Evolutionary conservation across 2,113 vertebrate species (phyloP).

Genomic region (Aspidoscelis tigris): DNA sequence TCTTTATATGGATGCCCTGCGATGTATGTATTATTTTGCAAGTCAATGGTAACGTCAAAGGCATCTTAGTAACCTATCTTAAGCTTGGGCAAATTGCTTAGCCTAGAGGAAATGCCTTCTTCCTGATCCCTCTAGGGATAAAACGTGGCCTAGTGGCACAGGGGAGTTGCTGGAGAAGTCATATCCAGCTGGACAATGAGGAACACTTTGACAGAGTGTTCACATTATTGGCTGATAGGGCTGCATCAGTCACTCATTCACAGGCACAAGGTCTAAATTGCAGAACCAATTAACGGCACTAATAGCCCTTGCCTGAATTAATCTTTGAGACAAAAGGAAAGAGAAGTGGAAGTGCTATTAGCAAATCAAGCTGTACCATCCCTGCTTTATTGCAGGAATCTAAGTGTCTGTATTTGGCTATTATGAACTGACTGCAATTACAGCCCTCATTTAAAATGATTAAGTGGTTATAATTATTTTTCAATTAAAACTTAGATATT

Average conservation of each 20-base stretch:
- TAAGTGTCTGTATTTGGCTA: conserved; percentile 88
- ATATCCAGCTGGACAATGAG: conserved; percentile 86
- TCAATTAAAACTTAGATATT: conserved; percentile 99
- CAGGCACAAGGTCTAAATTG: conserved; percentile 97
- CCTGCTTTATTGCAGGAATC: conserved; percentile 95
- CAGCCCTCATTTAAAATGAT: conserved; percentile 96
- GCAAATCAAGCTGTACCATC: conserved; percentile 95
- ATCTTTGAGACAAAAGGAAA: conserved; percentile 98
- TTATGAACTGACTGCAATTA: conserved; percentile 98
- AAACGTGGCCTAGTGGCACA: conserved; percentile 28
- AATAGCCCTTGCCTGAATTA: conserved; percentile 99
- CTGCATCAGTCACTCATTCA: conserved; percentile 98
- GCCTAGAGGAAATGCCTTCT: conserved; percentile 47
- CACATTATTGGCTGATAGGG: conserved; percentile 89
- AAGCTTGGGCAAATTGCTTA: conserved; percentile 61
- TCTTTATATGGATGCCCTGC: conserved; percentile 24
- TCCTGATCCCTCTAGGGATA: conserved; percentile 56
- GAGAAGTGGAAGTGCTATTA: conserved; percentile 95
- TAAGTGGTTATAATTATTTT: conserved; percentile 99
- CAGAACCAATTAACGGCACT: conserved; percentile 99
- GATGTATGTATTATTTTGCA: conserved; percentile 59
- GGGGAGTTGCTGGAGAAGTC: conserved; percentile 66
- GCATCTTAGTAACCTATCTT: conserved; percentile 71
- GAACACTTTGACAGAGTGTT: conserved; percentile 90
- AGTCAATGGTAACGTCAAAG: conserved; percentile 61